Evolutionary conservation across 2,797 vertebrate genomes (phyloP).

Genomic region (Enoplosus armatus): DNA sequence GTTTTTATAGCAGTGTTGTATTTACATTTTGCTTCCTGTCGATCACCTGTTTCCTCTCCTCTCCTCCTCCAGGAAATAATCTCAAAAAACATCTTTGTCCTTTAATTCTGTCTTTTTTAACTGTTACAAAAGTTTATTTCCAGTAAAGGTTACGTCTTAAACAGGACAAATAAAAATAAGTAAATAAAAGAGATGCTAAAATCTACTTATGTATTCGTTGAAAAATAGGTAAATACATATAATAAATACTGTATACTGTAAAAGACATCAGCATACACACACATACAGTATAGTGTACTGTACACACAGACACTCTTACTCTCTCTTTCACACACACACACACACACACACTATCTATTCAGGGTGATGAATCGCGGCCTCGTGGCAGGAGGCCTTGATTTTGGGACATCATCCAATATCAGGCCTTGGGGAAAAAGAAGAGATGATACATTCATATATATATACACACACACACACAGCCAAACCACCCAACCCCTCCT

Average conservation of each 20-base stretch:
- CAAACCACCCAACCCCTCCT: not conserved
- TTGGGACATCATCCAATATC: conserved; percentile 80
- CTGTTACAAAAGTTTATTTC: not conserved
- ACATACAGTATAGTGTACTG: not conserved
- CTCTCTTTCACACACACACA: conserved; percentile 16
- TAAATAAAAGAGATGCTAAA: not conserved
- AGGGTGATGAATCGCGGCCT: conserved; percentile 76
- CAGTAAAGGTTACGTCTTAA: not conserved
- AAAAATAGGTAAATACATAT: too few relatives aligned
- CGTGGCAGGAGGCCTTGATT: conserved; percentile 76
- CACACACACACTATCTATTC: conserved; percentile 28
- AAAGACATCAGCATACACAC: not conserved
- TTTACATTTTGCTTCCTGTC: not conserved
- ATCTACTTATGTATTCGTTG: not conserved
- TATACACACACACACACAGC: conserved; percentile 18
- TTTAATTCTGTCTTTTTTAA: not conserved
- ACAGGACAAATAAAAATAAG: not conserved
- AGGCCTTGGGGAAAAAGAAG: conserved; percentile 74
- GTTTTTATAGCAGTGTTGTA: not conserved
- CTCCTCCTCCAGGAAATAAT: not conserved
- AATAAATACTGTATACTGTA: too few relatives aligned
- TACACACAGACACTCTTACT: conserved; percentile 12
- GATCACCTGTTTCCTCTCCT: not conserved
- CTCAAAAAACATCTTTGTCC: not conserved
- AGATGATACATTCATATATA: conserved; percentile 34